A percentile compares a stretch with the other conserved stretches of the same genome.
Conservation (phyloP, 2,797 vertebrate genomes). For the Prunella strophiata region DNA sequence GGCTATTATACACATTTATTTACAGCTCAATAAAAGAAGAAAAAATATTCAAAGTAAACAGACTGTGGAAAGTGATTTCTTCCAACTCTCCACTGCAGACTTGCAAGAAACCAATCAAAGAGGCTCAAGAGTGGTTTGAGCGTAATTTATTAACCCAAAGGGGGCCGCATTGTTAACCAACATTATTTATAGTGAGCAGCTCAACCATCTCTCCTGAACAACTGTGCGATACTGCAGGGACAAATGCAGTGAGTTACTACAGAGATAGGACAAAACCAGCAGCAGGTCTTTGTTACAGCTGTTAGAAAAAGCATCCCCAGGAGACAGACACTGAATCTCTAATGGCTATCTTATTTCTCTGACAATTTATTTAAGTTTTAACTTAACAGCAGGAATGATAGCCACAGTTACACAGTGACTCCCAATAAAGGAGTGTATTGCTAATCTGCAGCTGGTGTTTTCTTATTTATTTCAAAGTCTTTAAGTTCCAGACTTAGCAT, state of each 20-base stretch:
- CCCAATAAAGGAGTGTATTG: conserved; percentile 58
- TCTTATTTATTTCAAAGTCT: conserved; percentile 69
- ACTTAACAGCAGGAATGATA: conserved; percentile 67
- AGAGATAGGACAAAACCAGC: conserved; percentile 49
- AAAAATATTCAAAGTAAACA: conserved; percentile 43
- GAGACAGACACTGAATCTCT: conserved; percentile 68
- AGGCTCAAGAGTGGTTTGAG: conserved; percentile 22
- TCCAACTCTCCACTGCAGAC: conserved; percentile 44
- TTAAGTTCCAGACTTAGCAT: conserved; percentile 67
- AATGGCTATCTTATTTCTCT: conserved; percentile 69
- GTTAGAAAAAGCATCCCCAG: conserved; percentile 60
- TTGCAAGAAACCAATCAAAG: conserved; percentile 54
- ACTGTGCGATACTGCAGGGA: conserved; percentile 50
- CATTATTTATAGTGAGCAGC: conserved; percentile 52
- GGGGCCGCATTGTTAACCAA: conserved; percentile 40
- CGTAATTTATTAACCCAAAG: conserved; percentile 54
- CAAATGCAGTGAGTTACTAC: conserved; percentile 65
- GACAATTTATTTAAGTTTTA: conserved; percentile 71
- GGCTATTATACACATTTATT: background rate
- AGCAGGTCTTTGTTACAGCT: conserved; percentile 67
- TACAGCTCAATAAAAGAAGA: conserved; percentile 29
- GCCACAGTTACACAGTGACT: conserved; percentile 50
- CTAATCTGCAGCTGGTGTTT: conserved; percentile 67
- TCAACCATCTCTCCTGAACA: conserved; percentile 39
- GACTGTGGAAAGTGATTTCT: conserved; percentile 47